Evolutionary conservation across 2,888 invertebrate species (phyloP), one percentile per base, ranked within the genome.

Genomic region (Ariolimax columbianus): DNA sequence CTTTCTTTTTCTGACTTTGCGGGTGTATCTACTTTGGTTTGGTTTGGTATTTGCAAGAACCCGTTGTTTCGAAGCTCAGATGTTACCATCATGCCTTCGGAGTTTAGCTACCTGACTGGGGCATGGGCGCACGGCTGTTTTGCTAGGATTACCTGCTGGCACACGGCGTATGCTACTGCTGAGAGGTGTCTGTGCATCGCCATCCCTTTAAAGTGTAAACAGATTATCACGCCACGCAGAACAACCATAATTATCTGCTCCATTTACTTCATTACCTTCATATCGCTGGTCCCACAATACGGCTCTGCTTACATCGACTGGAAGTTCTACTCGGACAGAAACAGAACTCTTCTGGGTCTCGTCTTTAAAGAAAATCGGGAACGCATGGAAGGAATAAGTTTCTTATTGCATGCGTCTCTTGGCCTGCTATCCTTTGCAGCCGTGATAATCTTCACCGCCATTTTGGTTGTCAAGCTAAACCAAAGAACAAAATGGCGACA

Each of bases 71-170:
- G 59, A 19, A 59, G 19, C 30, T 77, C 77, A 11, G 59, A 77
- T 36, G 38, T 77, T 26, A 19, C 59, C 9, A 23, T 77, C 14
- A 59, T 77, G 59, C 55, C 77, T 36, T 1, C 19, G 14, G 77
- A 77, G 23, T 77, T 77, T 17, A 77, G 59, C 38, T 77, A 77
- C 36, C 77, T 77, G 0, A 77, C 77, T 4, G 77, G 77, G 19
- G 77, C 77, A 7, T 77, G 77, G 77, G 55, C 77, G 23, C 77
- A 77, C 23, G 77, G 55, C 23, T 7, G 9, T n/a, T 77, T 77
- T 59, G 77, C 77, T 36, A 77, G 77, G n/a, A 77, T 77, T 33
- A 77, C 77, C 7, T 77, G 77, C 59, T 77, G 77, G 77, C 59
- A 59, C 11, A 77, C 77, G 14, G 77, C 73, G 14, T 75, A 75